Percentiles rank a stretch among this genome's conserved stretches.
phyloP scores from a whole-genome alignment of 1,140 invertebrate species.

The Wiebesia pumilae region DNA sequence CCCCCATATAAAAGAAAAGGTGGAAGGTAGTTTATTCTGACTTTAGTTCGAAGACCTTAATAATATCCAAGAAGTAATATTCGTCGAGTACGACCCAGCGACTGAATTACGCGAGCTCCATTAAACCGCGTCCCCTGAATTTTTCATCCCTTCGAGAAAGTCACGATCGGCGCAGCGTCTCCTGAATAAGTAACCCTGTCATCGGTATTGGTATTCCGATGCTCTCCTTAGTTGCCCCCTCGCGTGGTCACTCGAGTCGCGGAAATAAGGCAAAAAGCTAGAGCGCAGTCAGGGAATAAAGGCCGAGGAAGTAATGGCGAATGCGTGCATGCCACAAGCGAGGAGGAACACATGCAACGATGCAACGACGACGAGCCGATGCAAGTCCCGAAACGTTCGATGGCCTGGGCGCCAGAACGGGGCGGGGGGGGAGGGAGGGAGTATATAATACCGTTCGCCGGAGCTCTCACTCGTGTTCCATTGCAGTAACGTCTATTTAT shows the following conservation, averaged over 20 bases:
- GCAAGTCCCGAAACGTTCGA: not conserved
- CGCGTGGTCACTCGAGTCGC: too few relatives aligned
- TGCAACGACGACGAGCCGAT: not conserved
- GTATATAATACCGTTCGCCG: constrained; percentile 20
- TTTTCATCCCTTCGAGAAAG: not conserved
- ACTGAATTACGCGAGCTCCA: too few relatives aligned
- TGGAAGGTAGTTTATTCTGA: not conserved
- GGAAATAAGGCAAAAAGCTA: too few relatives aligned
- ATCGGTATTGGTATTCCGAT: too few relatives aligned
- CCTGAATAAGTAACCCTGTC: too few relatives aligned
- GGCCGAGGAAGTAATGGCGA: not conserved
- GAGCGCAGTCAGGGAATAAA: not conserved
- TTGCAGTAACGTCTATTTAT: constrained; percentile 25
- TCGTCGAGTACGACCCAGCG: too few relatives aligned
- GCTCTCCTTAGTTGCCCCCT: too few relatives aligned
- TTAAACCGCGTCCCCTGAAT: not conserved
- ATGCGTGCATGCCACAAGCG: not conserved
- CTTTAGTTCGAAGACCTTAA: not conserved
- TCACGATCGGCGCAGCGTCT: too few relatives aligned
- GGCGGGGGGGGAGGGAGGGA: not conserved
- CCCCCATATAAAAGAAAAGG: not conserved
- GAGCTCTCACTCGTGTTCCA: constrained; percentile 4
- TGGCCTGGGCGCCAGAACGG: too few relatives aligned
- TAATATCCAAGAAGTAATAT: not conserved
- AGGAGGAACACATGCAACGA: not conserved